These are phyloP conservation scores for Echinarachnius parma DNA, from an alignment of 53 echinoderm and acorn worm species.

Conservation along the genomic window DNA sequence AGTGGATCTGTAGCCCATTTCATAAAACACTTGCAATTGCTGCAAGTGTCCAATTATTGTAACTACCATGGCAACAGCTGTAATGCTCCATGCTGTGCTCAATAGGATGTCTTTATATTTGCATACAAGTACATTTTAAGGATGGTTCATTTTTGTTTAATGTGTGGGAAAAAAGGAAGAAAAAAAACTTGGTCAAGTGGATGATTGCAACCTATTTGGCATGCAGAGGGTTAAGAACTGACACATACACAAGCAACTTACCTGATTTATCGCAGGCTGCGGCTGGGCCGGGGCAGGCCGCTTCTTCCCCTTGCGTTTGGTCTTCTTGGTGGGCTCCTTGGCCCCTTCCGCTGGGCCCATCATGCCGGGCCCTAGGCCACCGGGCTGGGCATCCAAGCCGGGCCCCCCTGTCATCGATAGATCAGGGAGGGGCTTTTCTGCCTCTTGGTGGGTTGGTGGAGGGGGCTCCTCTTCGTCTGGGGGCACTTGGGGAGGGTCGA, in stretches of 20 bases:
- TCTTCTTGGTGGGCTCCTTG: constrained; percentile 56
- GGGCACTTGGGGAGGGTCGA: constrained; percentile 86
- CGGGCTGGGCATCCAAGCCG: too few relatives aligned
- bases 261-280: constrained; percentile 56
- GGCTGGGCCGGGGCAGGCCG: constrained; percentile 45
- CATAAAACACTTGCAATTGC: too few relatives aligned
- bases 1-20: too few relatives aligned
- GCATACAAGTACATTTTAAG: too few relatives aligned
- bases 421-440: constrained; percentile 66
- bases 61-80: not conserved
- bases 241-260: too few relatives aligned
- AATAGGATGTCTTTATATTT: too few relatives aligned
- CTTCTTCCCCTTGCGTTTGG: constrained; percentile 43
- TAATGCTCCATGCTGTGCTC: too few relatives aligned
- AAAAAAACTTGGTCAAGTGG: not conserved
- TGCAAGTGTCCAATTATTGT: too few relatives aligned
- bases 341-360: constrained; percentile 39
- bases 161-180: not conserved
- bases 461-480: constrained; percentile 97
- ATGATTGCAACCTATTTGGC: not conserved
- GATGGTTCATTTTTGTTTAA: too few relatives aligned
- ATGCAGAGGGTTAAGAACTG: too few relatives aligned
- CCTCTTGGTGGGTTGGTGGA: constrained; percentile 57
- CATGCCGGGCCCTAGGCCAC: constrained; percentile 36
- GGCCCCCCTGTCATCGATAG: too few relatives aligned